A percentile compares a stretch with the other conserved stretches of the same genome.
phyloP scores from a whole-genome alignment of 1,140 invertebrate genomes.

The Theocolax elegans region DNA sequence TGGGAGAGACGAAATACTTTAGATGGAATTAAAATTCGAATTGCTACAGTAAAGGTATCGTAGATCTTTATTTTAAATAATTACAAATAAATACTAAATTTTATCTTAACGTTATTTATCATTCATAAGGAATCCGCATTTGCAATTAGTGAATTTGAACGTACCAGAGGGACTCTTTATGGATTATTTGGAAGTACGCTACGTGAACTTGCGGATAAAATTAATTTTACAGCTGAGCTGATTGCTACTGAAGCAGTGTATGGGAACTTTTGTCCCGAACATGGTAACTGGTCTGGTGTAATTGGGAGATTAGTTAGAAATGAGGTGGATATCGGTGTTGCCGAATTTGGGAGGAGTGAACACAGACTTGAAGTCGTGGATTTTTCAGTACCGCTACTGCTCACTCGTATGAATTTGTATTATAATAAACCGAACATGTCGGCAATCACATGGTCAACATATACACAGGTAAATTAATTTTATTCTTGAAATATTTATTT shows the following conservation, averaged over 20 bases:
- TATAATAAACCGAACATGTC: neutral
- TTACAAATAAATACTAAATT: neutral
- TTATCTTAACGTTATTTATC: too few species aligned
- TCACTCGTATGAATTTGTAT: neutral
- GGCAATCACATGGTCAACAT: slow-evolving; percentile 16
- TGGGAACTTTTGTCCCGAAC: neutral
- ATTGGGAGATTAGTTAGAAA: neutral
- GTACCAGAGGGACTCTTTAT: neutral
- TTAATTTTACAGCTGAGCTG: slow-evolving; percentile 8
- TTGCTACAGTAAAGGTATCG: slow-evolving; percentile 25
- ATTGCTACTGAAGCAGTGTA: neutral
- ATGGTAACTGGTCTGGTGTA: slow-evolving; percentile 17
- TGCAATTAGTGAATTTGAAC: neutral
- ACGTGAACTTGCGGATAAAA: neutral
- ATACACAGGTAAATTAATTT: slow-evolving; percentile 2
- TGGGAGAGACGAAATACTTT: slow-evolving; percentile 1
- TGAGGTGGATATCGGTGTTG: slow-evolving; percentile 21
- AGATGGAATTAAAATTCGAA: neutral
- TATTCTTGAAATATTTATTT: neutral
- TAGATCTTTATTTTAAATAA: neutral
- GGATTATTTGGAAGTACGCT: slow-evolving; percentile 21
- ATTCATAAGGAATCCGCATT: neutral
- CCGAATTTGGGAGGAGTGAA: slow-evolving; percentile 9
- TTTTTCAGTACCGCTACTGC: neutral
- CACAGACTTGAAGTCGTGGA: slow-evolving; percentile 11